Evolutionary conservation across 2,797 vertebrate genomes (phyloP), one percentile per base, ranked within the genome.

Genomic region (Ctenopoma kingsleyae): DNA sequence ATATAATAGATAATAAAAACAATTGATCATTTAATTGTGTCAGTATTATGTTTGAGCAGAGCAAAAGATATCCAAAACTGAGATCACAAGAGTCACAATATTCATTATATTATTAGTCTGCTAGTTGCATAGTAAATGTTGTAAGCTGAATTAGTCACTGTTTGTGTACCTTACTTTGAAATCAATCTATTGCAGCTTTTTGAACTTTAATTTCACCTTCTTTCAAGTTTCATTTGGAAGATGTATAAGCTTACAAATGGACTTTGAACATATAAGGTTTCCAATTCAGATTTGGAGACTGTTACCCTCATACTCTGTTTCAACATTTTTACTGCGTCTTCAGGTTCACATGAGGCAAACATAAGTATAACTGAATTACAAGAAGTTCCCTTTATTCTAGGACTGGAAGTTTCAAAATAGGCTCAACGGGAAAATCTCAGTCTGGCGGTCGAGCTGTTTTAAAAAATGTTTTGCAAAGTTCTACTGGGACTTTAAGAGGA

Each of bases 361-460:
- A 8, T 0, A 13, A 66, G n/a, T 7, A n/a, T 22, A 63, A 52
- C 52, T 49, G 40, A 68, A 71, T 64, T 65, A 50, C 57, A 50
- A 27, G n/a, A 61, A 10, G 25, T 3, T 61, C 5, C 44, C 47
- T 59, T 30, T 47, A 40, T 54, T 64, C 56, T 38, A 22, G 8
- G 36, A 59, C 3, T 48, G 27, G 1, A 12, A 66, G 43, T 72
- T 71, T 77, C 32, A 57, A 77, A 76, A 81, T 70, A 70, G 52
- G 52, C 55, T 50, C 35, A 47, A 49, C 44, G 72, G 67, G 64
- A 78, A 76, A 73, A 77, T 65, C 47, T 60, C 46, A 22, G 52
- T 46, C 49, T 76, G 67, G 54, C 4, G 8, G n/a, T 46, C 11
- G 56, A 68, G 65, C 54, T 53, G 66, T 35, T 74, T 77, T 10